Conservation (phyloP, 2,888 invertebrate genomes). For the Xanthia togata region DNA sequence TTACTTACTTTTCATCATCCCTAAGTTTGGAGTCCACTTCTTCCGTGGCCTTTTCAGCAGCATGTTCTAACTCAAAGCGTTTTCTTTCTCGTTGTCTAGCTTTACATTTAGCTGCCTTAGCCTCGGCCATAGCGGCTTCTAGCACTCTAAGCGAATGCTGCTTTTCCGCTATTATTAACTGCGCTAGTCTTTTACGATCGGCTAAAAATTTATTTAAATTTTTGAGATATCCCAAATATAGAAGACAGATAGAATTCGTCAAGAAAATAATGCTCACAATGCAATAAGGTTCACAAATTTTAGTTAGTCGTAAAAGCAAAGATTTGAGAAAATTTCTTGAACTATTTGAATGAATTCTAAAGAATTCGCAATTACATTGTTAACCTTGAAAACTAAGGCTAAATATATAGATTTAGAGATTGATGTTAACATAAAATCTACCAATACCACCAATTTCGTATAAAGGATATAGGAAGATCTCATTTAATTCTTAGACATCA, state of each 20-base stretch:
- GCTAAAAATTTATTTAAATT: slow-evolving; percentile 72
- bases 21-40: slow-evolving; percentile 83
- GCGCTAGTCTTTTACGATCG: slow-evolving; percentile 85
- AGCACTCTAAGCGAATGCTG: slow-evolving; percentile 85
- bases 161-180: slow-evolving; percentile 87
- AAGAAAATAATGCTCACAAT: neutral
- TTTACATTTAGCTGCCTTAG: slow-evolving; percentile 81
- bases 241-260: neutral
- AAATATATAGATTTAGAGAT: neutral
- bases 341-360: neutral
- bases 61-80: slow-evolving; percentile 74
- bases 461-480: neutral
- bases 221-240: neutral
- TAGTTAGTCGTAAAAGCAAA: neutral
- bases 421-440: neutral
- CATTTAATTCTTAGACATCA: neutral
- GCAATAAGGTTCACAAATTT: too few species aligned
- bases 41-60: slow-evolving; percentile 78
- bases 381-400: neutral
- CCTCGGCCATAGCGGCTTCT: slow-evolving; percentile 87
- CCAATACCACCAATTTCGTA: neutral
- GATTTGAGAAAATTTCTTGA: neutral
- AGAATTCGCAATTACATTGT: neutral
- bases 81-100: slow-evolving; percentile 78
- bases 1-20: slow-evolving; percentile 81